phyloP scores from a whole-genome alignment of 2,797 vertebrate genomes.

The Dryobates pubescens region DNA sequence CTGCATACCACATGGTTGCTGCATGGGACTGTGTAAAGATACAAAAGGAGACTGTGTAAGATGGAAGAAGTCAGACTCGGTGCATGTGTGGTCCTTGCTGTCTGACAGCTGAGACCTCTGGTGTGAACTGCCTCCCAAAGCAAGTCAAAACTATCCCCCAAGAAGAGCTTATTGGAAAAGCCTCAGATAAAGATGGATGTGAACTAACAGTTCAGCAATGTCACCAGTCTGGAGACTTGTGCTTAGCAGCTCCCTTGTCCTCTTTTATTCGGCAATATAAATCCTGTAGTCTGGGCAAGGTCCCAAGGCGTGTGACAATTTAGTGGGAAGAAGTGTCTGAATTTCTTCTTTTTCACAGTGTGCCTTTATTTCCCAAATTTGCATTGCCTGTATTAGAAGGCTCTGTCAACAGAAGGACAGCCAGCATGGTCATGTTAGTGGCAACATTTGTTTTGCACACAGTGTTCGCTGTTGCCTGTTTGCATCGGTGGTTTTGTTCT shows the following conservation, averaged over 20 bases:
- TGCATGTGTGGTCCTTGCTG: background rate
- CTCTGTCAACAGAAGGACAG: slow-evolving; percentile 12
- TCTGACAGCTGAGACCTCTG: background rate
- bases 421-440: background rate
- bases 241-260: background rate
- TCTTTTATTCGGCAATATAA: background rate
- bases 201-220: background rate
- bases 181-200: background rate
- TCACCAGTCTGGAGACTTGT: background rate
- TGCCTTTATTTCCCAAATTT: background rate
- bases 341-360: background rate
- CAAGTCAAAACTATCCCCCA: background rate
- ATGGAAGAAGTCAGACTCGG: background rate
- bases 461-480: background rate
- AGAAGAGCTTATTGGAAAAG: background rate
- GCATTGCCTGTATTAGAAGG: background rate
- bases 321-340: background rate
- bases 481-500: slow-evolving; percentile 1
- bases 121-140: background rate
- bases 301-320: background rate
- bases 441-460: background rate
- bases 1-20: rapidly evolving
- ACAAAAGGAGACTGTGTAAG: background rate
- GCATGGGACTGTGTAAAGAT: background rate
- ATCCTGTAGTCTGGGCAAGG: background rate